Evolutionary conservation across 2,888 invertebrate species (phyloP), one percentile per base, ranked within the genome.

Genomic region (Ctena decussata): DNA sequence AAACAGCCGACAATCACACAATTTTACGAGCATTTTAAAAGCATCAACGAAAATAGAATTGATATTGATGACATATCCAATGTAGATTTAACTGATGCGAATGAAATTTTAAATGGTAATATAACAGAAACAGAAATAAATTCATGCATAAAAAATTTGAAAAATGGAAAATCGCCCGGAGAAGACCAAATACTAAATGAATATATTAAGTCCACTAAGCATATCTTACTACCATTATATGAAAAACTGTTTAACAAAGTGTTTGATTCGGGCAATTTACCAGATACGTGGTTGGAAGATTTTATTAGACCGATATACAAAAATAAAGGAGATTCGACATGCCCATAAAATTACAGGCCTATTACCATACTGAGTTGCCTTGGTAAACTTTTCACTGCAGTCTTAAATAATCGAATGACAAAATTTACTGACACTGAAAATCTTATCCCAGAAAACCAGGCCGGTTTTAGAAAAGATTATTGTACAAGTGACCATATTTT

Each of bases 231-330:
- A 8, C 49, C 65, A 41, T 37, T 37, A 12, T 65, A 65, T 21
- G 3, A 21, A 11, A 65, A 65, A 35, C 30, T 79, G 27, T 81
- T 74, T 41, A 57, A 71, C 49, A n/a, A 49, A 32, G 46, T 82
- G 32, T 35, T 82, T 37, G 72, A 77, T 24, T 71, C 39, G 15
- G 77, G 77, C n/a, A 71, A 77, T 35, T 35, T 82, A 0, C 77
- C 82, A 1, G 72, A 82, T 27, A 27, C 41, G 2, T 72, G 77
- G 77, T 35, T 77, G 24, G 27, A n/a, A n/a, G 77, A 77, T 35
- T 73, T 49, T 24, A 82, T 77, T 39, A 57, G 39, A 57, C 81
- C 81, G 21, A 81, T 81, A 57, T 81, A 57, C 41, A 81, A 75
- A 57, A 76, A 81, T 21, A 81, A 76, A 76, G 81, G 81, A 0